Base-by-base conservation (phyloP, 2,888 invertebrate species). In the Julus scanicus region DNA sequence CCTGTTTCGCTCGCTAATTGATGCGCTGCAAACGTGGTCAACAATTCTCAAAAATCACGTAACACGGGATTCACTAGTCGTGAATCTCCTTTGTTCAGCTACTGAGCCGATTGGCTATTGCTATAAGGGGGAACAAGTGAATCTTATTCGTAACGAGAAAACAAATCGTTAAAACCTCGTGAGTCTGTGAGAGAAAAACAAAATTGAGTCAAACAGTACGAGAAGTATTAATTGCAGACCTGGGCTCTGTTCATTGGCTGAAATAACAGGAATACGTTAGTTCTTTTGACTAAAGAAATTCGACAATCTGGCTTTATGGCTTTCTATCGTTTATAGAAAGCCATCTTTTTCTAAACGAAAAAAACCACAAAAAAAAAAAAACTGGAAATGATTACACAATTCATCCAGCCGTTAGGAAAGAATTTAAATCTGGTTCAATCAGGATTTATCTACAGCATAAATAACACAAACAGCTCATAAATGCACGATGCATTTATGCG, bases 1-100 rank as follows among this genome's bases (percentile, higher is more conserved):
- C 80, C 80, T 80, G 80, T 37, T 80, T 80, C 80, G 37, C 80
- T 80, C 37, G 80, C 80, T 80, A 80, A 8, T 80, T 80, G 80
- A 80, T 80, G 80, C 37, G 37, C 80, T 80, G 80, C 37, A 80
- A 80, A 80, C 80, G 29, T 29, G 80, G 80, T 80, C 80, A 80
- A 80, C 80, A 80, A 80, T 80, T 80, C 37, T 80, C 80, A 37
- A 80, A 80, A 80, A 80, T 29, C 15, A 29, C 29, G 71, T 29
- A 71, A 80, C 15, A 13, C 37, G 80, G 44, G 29, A 80, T 4
- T 80, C 29, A 29, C 80, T 37, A 80, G 13, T 80, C 20, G 37
- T 80, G 80, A 80, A 37, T 80, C 80, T 63, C 15, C 57, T 29
- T n/a, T 71, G 71, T 29, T 80, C 80, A 11, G 15, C 80, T 80